phyloP scores from a whole-genome alignment of 2,888 invertebrate genomes.

The Punctoribates punctum region DNA sequence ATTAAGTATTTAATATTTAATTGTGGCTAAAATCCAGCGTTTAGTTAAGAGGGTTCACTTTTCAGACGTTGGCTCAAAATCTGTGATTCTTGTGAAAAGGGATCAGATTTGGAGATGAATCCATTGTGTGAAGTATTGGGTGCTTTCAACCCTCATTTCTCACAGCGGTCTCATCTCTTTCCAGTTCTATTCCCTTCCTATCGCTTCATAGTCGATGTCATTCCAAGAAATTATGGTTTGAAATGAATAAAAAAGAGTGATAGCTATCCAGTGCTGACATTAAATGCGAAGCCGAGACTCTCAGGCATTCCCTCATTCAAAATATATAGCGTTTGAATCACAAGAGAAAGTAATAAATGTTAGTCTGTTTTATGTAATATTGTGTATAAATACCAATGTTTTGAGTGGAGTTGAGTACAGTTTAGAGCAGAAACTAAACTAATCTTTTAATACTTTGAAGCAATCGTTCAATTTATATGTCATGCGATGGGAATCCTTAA shows the following conservation, averaged over 20 bases:
- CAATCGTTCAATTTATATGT: conserved; percentile 30
- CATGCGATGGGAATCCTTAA: conserved; percentile 18
- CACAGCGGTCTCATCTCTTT: conserved; percentile 5
- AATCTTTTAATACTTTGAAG: conserved; percentile 38
- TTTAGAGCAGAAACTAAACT: conserved; percentile 2
- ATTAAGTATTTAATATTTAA: too few relatives aligned
- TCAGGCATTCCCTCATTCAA: conserved; percentile 2
- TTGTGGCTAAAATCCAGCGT: too few relatives aligned
- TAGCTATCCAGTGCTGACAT: conserved; percentile 1
- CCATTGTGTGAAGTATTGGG: too few relatives aligned
- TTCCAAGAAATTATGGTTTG: background rate
- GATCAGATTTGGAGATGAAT: too few relatives aligned
- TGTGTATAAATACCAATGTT: conserved; percentile 25
- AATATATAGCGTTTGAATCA: conserved; percentile 8
- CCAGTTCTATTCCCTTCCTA: background rate
- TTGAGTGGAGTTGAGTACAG: conserved; percentile 17
- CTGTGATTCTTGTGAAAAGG: too few relatives aligned
- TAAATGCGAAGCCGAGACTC: background rate
- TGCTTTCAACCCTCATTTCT: background rate
- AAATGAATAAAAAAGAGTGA: conserved; percentile 23
- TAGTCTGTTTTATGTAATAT: background rate
- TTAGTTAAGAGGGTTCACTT: too few relatives aligned
- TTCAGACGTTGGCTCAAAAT: too few relatives aligned
- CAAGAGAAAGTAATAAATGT: background rate
- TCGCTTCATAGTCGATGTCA: conserved; percentile 20